Evolutionary conservation across 2,888 invertebrate genomes (phyloP), one percentile per base, ranked within the genome.

Genomic region (Dryocosmus kuriphilus): DNA sequence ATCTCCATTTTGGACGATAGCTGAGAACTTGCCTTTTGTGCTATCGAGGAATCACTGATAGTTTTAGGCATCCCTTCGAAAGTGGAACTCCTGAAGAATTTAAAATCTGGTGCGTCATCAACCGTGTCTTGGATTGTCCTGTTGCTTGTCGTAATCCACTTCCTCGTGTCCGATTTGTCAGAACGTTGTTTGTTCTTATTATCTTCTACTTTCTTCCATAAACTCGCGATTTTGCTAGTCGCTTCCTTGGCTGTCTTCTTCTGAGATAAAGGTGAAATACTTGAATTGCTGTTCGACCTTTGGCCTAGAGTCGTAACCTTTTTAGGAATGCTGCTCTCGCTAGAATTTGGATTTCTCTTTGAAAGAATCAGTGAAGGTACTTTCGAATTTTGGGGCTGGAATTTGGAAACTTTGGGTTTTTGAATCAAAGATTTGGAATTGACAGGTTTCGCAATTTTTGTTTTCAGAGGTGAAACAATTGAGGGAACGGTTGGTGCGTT

Each of bases 131-230:
- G 82, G 7, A 80, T 62, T 22, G 74, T 16, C 8, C 83, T 80
- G 22, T 77, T 84, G 27, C 51, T 30, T 11, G 85, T 77, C 22
- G 81, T 81, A 19, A 86, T 77, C 94, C 94, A 95, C 11, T 94
- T 94, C 81, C 94, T 92, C 65, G 93, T 93, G 78, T 95, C 95
- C 11, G 93, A 93, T 85, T 94, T 94, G 74, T 92, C 92, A 27
- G 88, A 88, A 4, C 92, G 91, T 65, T 93, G 93, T 82, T 93
- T 93, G 78, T 93, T 94, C 83, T 95, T 95, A 57, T 92, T 94
- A 78, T 95, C 94, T 85, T 96, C 96, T 0, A 96, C 96, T 88
- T 94, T 95, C 87, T 95, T 96, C 96, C 96, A 97, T 22, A 97
- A 91, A 86, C 94, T 95, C 0, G 96, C 96, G 76, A 97, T 96